Conservation (phyloP, 1,140 invertebrate species). For the Telenomus remus region DNA sequence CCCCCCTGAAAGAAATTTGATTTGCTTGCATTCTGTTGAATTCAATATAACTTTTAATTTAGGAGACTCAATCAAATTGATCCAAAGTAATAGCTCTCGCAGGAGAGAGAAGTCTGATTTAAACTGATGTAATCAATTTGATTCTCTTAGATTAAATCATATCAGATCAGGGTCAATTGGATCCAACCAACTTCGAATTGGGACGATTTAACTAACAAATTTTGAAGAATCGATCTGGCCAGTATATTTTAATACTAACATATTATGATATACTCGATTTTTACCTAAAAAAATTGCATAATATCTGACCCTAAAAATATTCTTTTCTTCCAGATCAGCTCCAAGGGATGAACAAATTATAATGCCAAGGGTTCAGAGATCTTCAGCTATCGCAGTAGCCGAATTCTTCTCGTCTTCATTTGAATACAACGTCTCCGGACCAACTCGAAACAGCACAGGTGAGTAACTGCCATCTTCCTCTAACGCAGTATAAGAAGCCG, state of each 20-base stretch:
- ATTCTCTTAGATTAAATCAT: background rate
- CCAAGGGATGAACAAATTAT: background rate
- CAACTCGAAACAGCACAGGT: conserved; percentile 33
- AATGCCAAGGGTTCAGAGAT: conserved; percentile 42
- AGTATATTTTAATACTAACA: background rate
- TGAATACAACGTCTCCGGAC: conserved; percentile 32
- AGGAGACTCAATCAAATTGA: conserved; percentile 2
- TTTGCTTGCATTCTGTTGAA: conserved; percentile 2
- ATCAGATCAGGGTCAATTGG: background rate
- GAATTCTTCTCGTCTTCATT: conserved; percentile 53
- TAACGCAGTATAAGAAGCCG: background rate
- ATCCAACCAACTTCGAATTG: background rate
- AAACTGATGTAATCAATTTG: conserved; percentile 2
- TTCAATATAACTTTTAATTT: conserved; percentile 1
- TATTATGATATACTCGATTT: background rate
- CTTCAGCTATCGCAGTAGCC: conserved; percentile 42
- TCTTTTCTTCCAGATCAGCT: background rate
- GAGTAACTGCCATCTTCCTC: conserved; percentile 16
- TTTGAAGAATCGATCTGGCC: background rate
- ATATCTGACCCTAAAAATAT: too few species aligned
- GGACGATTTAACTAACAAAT: background rate
- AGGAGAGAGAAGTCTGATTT: background rate
- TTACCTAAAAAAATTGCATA: too few species aligned
- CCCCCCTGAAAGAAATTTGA: conserved; percentile 3
- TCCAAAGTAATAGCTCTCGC: background rate